A percentile compares a stretch with the other conserved stretches of the same genome.
phyloP scores from a whole-genome alignment of 2,113 vertebrate genomes.

The Coptodon bakossiorum region DNA sequence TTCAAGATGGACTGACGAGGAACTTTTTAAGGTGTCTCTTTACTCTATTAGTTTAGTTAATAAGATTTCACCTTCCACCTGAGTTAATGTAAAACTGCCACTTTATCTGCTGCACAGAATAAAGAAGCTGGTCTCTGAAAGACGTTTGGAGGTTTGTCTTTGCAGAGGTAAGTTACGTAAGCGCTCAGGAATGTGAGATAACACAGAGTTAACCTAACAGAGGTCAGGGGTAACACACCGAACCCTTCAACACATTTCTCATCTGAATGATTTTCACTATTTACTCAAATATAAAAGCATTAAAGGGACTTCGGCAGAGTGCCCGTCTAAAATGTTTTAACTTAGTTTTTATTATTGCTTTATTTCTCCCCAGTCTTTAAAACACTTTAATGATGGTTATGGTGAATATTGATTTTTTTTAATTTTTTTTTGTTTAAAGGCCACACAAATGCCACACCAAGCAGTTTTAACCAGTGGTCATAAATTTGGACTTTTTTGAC shows the following conservation, averaged over 20 bases:
- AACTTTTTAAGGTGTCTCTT: neutral
- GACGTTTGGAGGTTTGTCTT: neutral
- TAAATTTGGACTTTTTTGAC: neutral
- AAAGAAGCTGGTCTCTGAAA: neutral
- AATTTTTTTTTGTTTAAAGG: neutral
- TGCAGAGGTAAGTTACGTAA: neutral
- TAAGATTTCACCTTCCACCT: neutral
- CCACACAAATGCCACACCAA: neutral
- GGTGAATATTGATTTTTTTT: neutral
- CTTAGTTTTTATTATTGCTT: neutral
- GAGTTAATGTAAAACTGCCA: neutral
- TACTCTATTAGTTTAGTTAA: neutral
- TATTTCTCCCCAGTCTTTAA: neutral
- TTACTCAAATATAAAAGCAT: neutral
- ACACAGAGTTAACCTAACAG: neutral
- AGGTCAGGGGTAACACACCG: neutral
- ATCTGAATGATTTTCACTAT: neutral
- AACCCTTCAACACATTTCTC: neutral
- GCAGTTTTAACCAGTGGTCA: neutral
- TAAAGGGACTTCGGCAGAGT: neutral
- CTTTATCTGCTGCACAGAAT: neutral
- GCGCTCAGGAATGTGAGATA: neutral
- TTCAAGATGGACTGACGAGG: neutral
- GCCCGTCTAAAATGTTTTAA: neutral
- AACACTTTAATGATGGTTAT: neutral